Base-by-base conservation (phyloP, 2,888 invertebrate genomes). In the Philereme transversata region DNA sequence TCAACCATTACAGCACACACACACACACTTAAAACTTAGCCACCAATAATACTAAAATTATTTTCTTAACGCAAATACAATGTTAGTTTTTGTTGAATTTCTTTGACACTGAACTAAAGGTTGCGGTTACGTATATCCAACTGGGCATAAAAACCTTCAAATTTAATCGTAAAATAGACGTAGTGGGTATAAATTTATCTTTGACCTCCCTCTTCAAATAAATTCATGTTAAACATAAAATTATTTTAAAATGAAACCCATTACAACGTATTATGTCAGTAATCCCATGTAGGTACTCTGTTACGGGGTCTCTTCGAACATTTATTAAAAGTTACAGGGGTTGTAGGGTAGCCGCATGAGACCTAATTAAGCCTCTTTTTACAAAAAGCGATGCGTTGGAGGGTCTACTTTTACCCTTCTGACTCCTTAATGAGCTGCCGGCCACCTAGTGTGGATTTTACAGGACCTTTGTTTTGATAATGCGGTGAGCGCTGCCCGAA, bases 261-360 rank as follows among this genome's bases (percentile, higher is more conserved):
- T 65, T 67, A 70, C 65, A 54, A 46, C 67, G 67, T 62, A 70
- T 69, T 70, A 70, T 59, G 57, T 48, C 50, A 38, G 64, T 71
- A 69, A 71, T 68, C 69, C 76, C 62, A 68, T 64, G 63, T 63
- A 71, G 52, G 51, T 73, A 70, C 58, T 70, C 77, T 81, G 82
- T 80, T 83, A 81, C 83, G 78, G 80, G 77, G 82, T 75, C 86
- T 88, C 81, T 81, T 85, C 86, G 88, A 87, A 84, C 91, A 89
- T 91, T 91, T 91, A 92, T 91, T 92, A 91, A 92, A 92, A 92
- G 92, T 92, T 92, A 90, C 90, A 89, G 90, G 89, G 91, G 86
- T 84, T 63, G 62, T 55, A 87, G 89, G 90, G 87, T 77, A 87
- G 91, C 91, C 92, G 84, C 91, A 91, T 83, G 90, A 90, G 87